phyloP scores from a whole-genome alignment of 1,140 invertebrate species.

The Hylaeus volcanicus region DNA sequence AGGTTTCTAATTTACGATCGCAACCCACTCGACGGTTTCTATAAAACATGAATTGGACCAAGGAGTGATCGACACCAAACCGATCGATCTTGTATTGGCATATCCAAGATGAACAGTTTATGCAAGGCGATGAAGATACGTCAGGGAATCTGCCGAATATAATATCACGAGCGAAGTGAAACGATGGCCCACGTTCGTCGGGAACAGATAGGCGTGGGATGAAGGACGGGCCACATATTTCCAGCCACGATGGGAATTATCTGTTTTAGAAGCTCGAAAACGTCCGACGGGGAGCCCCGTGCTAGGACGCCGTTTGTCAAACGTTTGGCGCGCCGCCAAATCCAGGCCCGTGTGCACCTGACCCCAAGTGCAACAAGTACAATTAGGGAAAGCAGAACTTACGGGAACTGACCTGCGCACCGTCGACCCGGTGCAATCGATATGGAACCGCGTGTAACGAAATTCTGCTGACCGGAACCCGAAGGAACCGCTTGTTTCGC shows the following conservation, averaged over 20 bases:
- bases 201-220: background rate
- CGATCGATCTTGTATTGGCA: too few relatives aligned
- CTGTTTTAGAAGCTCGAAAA: slow-evolving; percentile 26
- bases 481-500: slow-evolving; percentile 40
- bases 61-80: too few relatives aligned
- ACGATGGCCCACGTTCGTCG: background rate
- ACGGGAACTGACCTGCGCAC: slow-evolving; percentile 63
- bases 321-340: slow-evolving; percentile 58
- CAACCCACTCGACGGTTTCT: too few relatives aligned
- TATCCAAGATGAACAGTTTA: too few relatives aligned
- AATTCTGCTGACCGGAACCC: slow-evolving; percentile 49
- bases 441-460: slow-evolving; percentile 31
- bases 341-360: slow-evolving; percentile 56
- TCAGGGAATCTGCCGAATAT: too few relatives aligned
- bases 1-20: too few relatives aligned
- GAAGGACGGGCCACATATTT: background rate
- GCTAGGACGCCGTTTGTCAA: slow-evolving; percentile 57
- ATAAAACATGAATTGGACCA: too few relatives aligned
- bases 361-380: slow-evolving; percentile 67
- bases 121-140: too few relatives aligned
- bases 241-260: slow-evolving; percentile 17
- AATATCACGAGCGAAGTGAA: background rate
- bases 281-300: background rate
- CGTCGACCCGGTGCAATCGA: slow-evolving; percentile 45
- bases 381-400: slow-evolving; percentile 66